Conservation (phyloP, 2,797 vertebrate genomes). For the Prunella strophiata region DNA sequence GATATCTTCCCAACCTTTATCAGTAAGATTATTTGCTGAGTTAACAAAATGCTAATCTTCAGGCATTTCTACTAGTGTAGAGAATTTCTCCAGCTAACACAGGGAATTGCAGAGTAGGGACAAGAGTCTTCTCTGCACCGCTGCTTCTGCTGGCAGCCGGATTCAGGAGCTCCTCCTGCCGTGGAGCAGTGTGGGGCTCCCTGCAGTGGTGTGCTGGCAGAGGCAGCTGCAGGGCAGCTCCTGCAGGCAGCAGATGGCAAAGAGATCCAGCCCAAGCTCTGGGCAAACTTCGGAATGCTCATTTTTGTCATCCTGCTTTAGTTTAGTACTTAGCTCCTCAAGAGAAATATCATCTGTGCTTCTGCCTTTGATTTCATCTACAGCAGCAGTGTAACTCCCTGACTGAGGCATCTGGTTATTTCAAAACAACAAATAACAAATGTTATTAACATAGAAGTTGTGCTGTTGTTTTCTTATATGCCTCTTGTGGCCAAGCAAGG, state of each 20-base stretch:
- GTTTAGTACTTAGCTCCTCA: background rate
- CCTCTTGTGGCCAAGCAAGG: background rate
- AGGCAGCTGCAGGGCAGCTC: background rate
- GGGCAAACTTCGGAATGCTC: background rate
- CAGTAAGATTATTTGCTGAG: background rate
- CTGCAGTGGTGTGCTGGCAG: background rate
- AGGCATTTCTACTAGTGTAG: background rate
- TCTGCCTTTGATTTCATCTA: background rate
- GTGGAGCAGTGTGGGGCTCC: fast-evolving
- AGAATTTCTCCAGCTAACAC: background rate
- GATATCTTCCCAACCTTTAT: background rate
- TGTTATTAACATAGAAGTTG: background rate
- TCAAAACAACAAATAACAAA: background rate
- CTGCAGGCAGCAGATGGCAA: background rate
- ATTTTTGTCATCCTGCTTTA: background rate
- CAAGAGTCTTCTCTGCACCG: fast-evolving
- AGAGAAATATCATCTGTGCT: background rate
- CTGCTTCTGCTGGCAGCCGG: background rate
- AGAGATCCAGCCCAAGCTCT: background rate
- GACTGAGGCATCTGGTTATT: background rate
- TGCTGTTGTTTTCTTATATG: background rate
- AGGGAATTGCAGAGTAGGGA: background rate
- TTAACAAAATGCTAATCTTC: background rate
- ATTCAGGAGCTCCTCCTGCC: background rate
- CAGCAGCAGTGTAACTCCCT: background rate